Conservation (phyloP, 2,113 vertebrate species). For the Grus americana region DNA sequence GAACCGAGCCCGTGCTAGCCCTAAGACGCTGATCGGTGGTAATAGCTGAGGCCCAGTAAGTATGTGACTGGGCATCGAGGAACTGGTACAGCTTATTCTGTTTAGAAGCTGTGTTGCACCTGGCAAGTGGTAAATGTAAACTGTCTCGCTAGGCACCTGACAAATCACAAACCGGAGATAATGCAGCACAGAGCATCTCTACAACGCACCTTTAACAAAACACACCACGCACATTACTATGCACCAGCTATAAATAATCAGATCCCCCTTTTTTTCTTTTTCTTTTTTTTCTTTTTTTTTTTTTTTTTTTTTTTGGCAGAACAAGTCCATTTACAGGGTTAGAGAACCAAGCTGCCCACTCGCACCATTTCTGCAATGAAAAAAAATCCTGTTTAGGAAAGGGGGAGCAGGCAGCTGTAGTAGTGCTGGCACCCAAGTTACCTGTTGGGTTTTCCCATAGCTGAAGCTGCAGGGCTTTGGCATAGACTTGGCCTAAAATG, state of each 20-base stretch:
- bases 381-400: not conserved
- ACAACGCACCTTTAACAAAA: not conserved
- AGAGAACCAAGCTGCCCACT: not conserved
- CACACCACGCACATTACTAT: not conserved
- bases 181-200: not conserved
- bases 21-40: not conserved
- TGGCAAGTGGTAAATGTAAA: not conserved
- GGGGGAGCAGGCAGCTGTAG: not conserved
- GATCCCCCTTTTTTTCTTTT: not conserved
- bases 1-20: not conserved
- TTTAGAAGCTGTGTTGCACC: not conserved
- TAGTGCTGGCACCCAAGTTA: not conserved
- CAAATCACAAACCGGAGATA: not conserved
- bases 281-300: not conserved
- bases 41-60: not conserved
- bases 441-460: constrained; percentile 16
- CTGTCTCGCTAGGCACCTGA: not conserved
- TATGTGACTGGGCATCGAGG: fast-evolving
- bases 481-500: not conserved
- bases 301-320: constrained; percentile 29
- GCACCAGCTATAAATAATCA: not conserved
- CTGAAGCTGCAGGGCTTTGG: constrained; percentile 51
- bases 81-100: not conserved
- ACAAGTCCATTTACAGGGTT: constrained; percentile 2
- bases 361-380: not conserved